Conservation (phyloP, 92 coral and sea anemone species). For the Muricea muricata region DNA sequence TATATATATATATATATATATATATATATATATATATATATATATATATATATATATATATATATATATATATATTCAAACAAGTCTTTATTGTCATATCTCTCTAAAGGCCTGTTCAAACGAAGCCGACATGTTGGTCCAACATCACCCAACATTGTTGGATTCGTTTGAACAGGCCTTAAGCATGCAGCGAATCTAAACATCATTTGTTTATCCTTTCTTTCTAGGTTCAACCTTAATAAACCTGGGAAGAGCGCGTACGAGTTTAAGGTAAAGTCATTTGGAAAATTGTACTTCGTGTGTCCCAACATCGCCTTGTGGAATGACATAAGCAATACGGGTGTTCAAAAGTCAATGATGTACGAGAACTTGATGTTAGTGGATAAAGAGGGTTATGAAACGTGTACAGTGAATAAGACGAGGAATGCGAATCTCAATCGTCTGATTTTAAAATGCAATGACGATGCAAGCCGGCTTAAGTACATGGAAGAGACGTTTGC, state of each 20-base stretch:
- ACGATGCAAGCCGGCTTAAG: not conserved
- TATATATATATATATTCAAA: too few species aligned
- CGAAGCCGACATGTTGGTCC: too few species aligned
- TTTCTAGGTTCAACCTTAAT: constrained; percentile 16
- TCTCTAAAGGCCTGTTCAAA: too few species aligned
- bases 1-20: too few species aligned
- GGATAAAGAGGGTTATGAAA: constrained; percentile 16
- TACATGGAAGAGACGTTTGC: constrained; percentile 20
- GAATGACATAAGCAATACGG: constrained; percentile 8
- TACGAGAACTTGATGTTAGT: constrained; percentile 16
- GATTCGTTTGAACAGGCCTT: too few species aligned
- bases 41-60: too few species aligned
- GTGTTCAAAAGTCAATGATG: constrained; percentile 5
- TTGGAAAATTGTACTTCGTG: constrained; percentile 5
- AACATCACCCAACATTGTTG: too few species aligned
- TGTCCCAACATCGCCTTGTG: constrained; percentile 27
- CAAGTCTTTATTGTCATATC: too few species aligned
- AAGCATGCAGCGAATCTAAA: too few species aligned
- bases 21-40: too few species aligned
- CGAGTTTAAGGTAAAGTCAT: not conserved
- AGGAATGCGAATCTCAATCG: not conserved
- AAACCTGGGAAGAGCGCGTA: not conserved
- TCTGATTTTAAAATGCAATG: not conserved
- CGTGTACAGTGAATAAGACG: constrained; percentile 11
- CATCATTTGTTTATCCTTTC: not conserved